A percentile compares a stretch with the other conserved stretches of the same genome.
Conservation (phyloP, 2,113 vertebrate species). For the Pelecanoides urinatrix region DNA sequence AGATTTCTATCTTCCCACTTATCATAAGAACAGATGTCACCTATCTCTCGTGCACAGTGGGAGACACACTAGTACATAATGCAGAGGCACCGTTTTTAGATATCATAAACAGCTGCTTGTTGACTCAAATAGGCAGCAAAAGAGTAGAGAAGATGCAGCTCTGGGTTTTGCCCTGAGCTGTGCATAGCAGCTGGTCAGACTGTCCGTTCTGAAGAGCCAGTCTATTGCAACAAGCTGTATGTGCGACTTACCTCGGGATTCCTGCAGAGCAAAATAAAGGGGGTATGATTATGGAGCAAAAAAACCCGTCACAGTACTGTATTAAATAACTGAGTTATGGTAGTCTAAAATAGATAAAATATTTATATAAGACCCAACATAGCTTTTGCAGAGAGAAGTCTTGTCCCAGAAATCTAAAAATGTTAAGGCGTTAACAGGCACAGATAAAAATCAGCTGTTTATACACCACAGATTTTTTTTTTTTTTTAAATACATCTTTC, state of each 20-base stretch:
- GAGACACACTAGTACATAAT: too few species aligned
- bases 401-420: not conserved
- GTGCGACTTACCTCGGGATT: not conserved
- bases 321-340: not conserved
- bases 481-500: not conserved
- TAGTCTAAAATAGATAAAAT: not conserved
- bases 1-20: not conserved
- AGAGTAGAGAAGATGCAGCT: not conserved
- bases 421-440: not conserved
- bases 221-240: not conserved
- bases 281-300: not conserved
- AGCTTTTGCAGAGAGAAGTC: not conserved
- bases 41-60: accelerated
- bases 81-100: not conserved
- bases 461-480: not conserved
- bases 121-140: not conserved
- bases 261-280: not conserved
- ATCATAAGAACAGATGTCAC: not conserved
- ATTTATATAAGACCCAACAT: not conserved
- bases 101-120: not conserved
- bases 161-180: not conserved
- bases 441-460: not conserved
- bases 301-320: not conserved
- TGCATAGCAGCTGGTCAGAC: not conserved
- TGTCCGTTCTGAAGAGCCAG: not conserved